These are phyloP conservation scores for Ptyas mucosa DNA, from an alignment of 2,113 vertebrate species.

Conservation along the genomic window DNA sequence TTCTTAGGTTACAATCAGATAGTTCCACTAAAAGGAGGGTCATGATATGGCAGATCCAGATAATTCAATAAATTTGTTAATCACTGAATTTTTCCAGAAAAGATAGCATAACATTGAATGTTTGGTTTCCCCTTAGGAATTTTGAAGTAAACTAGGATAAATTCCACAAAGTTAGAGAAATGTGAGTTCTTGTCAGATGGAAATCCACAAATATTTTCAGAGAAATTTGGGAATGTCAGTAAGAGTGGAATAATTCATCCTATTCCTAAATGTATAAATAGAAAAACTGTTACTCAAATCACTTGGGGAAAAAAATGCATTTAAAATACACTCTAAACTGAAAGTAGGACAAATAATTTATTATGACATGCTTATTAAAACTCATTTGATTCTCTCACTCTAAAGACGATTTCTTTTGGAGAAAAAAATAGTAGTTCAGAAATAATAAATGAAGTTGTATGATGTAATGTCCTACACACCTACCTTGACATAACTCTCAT, in stretches of 20 bases:
- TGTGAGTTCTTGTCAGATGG: neutral
- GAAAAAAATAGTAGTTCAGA: neutral
- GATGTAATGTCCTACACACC: neutral
- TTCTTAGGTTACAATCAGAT: neutral
- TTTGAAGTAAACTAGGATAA: neutral
- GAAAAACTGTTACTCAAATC: neutral
- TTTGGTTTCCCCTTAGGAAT: neutral
- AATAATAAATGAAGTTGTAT: neutral
- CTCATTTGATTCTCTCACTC: neutral
- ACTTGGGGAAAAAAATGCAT: neutral
- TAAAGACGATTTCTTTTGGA: neutral
- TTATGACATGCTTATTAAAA: neutral
- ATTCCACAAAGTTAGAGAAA: neutral
- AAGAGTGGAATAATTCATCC: too few relatives aligned
- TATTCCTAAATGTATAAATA: neutral
- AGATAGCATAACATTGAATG: too few relatives aligned
- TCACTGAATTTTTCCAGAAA: neutral
- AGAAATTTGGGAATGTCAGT: neutral
- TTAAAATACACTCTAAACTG: neutral
- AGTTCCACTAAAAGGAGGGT: neutral
- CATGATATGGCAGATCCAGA: neutral
- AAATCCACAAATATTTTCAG: neutral
- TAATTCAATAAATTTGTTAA: neutral
- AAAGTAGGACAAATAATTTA: neutral
- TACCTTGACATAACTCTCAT: neutral